Evolutionary conservation across 2,888 invertebrate genomes (phyloP), one percentile per base, ranked within the genome.

Genomic region (Lordiphosa andalusiaca): DNA sequence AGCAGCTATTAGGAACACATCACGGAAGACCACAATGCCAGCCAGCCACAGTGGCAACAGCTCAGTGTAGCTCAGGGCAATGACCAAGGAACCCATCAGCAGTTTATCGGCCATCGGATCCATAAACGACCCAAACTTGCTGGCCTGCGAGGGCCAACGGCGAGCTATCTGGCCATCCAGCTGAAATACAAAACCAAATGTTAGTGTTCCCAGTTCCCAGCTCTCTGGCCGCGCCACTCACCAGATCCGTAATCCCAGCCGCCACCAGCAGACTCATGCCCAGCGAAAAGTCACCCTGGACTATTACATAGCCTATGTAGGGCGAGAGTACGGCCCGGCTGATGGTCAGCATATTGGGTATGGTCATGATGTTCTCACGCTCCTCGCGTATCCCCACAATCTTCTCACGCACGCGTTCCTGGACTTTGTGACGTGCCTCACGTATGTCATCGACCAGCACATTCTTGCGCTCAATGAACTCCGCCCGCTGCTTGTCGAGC

Each of bases 21-120:
- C 99, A 74, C 98, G 91, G 10, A 93, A 92, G 9, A 99, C 91
- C 53, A 99, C 96, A 47, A 98, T 91, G 13, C 93, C 91, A 3
- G 98, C 96, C 44, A 97, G 89, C 56, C 93, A 91, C 39, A 95
- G 88, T 42, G 99, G 98, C 86, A 99, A 95, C 52, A 98, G 90
- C 67, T 93, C 93, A 58, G 95, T 94, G 89, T 94, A 95, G 13
- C 98, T 96, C 63, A 99, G 91, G 0, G 97, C 93, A 49, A 98
- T 90, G 84, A 97, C 97, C 53, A 99, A 90, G 1, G 96, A 95
- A 9, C 95, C 96, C 70, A 99, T 94, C 2, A 99, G 91, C 36
- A 98, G 91, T 91, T 99, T 99, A 89, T 99, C 99, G 2, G 99
- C 99, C 91, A 98, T 93, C 0, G 99, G 99, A 90, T 99, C 99